phyloP scores from a whole-genome alignment of 2,797 vertebrate species.

The Argentina silus region DNA sequence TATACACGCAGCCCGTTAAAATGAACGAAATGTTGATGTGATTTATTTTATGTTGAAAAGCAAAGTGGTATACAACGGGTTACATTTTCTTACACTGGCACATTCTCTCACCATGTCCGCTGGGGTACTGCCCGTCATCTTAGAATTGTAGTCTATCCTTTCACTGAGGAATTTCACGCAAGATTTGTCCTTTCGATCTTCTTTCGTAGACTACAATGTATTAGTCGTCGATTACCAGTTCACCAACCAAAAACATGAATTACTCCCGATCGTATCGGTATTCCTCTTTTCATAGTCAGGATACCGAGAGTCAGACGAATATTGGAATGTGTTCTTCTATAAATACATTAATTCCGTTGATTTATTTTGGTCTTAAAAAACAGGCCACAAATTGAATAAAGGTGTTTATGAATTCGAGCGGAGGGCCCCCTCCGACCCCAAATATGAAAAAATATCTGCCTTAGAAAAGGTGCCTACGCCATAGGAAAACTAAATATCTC shows the following conservation, averaged over 20 bases:
- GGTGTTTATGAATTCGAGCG: constrained; percentile 48
- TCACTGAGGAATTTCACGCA: constrained; percentile 42
- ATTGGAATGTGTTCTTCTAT: constrained; percentile 46
- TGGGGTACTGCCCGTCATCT: constrained; percentile 78
- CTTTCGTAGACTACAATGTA: neutral
- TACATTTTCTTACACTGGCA: constrained; percentile 13
- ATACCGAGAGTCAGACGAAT: constrained; percentile 37
- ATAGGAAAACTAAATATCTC: constrained; percentile 64
- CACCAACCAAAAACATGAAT: constrained; percentile 22
- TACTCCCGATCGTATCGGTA: constrained; percentile 34
- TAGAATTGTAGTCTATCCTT: constrained; percentile 54
- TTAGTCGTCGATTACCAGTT: constrained; percentile 31
- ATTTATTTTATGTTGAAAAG: neutral
- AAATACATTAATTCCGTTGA: constrained; percentile 57
- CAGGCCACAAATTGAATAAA: constrained; percentile 1
- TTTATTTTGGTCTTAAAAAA: constrained; percentile 30
- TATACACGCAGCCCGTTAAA: neutral
- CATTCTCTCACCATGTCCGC: constrained; percentile 77
- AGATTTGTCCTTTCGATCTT: constrained; percentile 38
- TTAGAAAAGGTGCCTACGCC: constrained; percentile 71
- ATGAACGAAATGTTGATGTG: neutral
- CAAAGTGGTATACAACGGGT: neutral
- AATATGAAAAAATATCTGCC: constrained; percentile 57
- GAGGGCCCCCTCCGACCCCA: constrained; percentile 66
- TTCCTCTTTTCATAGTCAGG: constrained; percentile 28